phyloP scores from a whole-genome alignment of 2,888 invertebrate genomes.

The Hydriomena furcata region DNA sequence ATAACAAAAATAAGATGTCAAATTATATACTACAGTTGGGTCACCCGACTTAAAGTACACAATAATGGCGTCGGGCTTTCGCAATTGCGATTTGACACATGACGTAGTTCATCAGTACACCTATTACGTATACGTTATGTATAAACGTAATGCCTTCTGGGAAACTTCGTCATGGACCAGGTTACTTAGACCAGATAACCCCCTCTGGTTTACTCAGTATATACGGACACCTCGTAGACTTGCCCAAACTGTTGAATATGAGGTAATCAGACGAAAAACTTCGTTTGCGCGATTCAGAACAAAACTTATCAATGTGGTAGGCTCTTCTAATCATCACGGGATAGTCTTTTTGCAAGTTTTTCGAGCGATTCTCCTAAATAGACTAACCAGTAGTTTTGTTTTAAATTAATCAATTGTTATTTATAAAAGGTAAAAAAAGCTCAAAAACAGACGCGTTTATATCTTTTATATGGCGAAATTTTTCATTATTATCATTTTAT shows the following conservation, averaged over 20 bases:
- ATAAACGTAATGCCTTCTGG: constrained; percentile 32
- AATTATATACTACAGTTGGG: constrained; percentile 45
- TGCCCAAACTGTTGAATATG: not conserved
- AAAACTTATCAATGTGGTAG: not conserved
- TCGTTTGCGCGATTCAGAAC: constrained; percentile 46
- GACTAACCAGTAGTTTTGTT: too few relatives aligned
- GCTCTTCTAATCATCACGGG: constrained; percentile 1
- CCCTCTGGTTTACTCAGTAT: constrained; percentile 49
- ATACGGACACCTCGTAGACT: constrained; percentile 44
- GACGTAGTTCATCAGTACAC: constrained; percentile 17
- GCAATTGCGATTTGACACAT: constrained; percentile 28
- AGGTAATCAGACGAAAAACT: constrained; percentile 35
- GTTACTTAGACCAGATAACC: constrained; percentile 40
- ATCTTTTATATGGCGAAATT: constrained; percentile 9
- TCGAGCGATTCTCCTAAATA: too few relatives aligned
- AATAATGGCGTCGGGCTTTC: constrained; percentile 34
- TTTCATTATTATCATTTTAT: too few relatives aligned
- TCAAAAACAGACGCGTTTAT: constrained; percentile 6
- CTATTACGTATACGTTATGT: constrained; percentile 35
- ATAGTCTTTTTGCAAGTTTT: constrained; percentile 6
- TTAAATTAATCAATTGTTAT: too few relatives aligned
- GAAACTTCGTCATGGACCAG: constrained; percentile 17
- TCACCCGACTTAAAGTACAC: constrained; percentile 28
- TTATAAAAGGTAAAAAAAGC: not conserved
- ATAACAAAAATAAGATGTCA: constrained; percentile 38